Base-by-base conservation (phyloP, 2,888 invertebrate genomes). In the Meta bourneti region DNA sequence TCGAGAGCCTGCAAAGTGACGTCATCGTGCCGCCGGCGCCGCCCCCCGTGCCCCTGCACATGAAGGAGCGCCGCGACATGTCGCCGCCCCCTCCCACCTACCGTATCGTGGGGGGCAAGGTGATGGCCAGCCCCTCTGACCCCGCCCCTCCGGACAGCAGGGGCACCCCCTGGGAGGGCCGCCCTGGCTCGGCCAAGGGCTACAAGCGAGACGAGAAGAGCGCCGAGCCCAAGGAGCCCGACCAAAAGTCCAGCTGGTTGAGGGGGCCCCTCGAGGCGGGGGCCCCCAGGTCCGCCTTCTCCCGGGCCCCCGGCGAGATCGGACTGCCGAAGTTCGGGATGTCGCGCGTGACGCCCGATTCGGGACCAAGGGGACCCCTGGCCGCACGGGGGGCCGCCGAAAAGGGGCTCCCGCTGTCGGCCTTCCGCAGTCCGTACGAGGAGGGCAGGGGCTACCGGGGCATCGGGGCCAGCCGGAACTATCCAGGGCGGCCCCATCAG, bases 11-110 rank as follows among this genome's bases (percentile, higher is more conserved):
- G 0, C 71, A 89, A n/a, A 91, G 90, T 80, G 93, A 91, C 13
- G 93, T 93, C 72, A 92, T 93, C 48, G 93, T 93, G 49, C 93
- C 93, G 9, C 93, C 93, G 5, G 93, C 93, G 0, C 93, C 93
- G 7, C 93, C 93, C 7, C 93, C 90, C 13, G 84, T 92, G 5
- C 92, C 93, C 6, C 87, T 89, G 11, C 92, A 93, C 71, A 75
- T 90, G 80, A 83, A 88, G 52, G 90, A 86, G 34, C 71, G 86
- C 0, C 49, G 86, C 0, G 83, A 83, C 9, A n/a, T 75, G 11
- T 52, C 72, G 8, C 19, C 48, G n/a, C 89, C 89, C 6, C 86
- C 87, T 0, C 90, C 90, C 13, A 75, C 87, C 19, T 90, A 92
- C 19, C 70, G 87, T 8, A 84, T 88, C 52, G 90, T 90, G 8